Evolutionary conservation across 2,113 vertebrate genomes (phyloP).

Genomic region (Lasiurus borealis): DNA sequence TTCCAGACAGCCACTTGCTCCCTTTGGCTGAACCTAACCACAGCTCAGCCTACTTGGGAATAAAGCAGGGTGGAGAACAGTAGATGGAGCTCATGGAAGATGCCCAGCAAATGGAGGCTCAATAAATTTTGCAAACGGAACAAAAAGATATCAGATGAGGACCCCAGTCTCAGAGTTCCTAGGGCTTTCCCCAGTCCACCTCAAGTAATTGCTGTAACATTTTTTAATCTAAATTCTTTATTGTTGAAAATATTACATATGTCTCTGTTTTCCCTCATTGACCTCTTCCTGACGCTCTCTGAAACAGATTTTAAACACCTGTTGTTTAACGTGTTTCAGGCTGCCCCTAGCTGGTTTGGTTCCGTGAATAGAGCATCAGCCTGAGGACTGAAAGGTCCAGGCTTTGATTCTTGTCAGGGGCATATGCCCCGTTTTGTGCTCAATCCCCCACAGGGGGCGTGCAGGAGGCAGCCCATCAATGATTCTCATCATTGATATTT

Average conservation of each 20-base stretch:
- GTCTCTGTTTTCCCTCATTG: too few relatives aligned
- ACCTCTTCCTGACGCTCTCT: too few relatives aligned
- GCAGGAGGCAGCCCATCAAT: too few relatives aligned
- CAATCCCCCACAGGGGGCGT: too few relatives aligned
- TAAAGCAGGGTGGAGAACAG: neutral
- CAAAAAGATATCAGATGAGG: neutral
- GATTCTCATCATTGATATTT: too few relatives aligned
- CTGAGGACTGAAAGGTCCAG: too few relatives aligned
- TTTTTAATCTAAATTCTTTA: neutral
- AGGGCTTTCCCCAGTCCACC: neutral
- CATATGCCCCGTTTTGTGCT: too few relatives aligned
- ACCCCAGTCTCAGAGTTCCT: neutral
- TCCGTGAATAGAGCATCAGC: too few relatives aligned
- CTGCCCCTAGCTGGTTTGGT: neutral
- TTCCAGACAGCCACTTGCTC: neutral
- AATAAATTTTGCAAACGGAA: neutral
- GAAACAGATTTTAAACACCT: neutral
- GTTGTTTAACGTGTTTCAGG: neutral
- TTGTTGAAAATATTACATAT: too few relatives aligned
- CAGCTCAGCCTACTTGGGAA: neutral
- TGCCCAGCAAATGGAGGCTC: neutral
- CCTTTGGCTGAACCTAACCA: neutral
- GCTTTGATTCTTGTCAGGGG: too few relatives aligned
- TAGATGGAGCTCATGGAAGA: neutral
- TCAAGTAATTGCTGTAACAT: neutral